Percentiles rank a stretch among this genome's conserved stretches.
Evolutionary conservation across 2,113 vertebrate species (phyloP).

Genomic region (Semnornis frantzii): DNA sequence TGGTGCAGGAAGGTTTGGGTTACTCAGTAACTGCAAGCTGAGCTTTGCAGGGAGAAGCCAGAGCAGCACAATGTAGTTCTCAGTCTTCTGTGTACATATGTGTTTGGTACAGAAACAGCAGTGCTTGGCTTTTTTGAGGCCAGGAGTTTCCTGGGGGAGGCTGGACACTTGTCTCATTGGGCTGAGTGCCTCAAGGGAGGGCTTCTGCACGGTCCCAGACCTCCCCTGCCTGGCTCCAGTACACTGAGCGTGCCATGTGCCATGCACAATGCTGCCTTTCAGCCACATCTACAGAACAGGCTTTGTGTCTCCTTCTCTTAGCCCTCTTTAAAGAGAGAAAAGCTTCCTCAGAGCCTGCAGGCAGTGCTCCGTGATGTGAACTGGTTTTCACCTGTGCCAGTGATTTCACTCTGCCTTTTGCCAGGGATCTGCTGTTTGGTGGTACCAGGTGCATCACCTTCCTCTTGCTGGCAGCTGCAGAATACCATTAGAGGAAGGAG

Average conservation of each 20-base stretch:
- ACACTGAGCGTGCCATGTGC: neutral
- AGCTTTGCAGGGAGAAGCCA: neutral
- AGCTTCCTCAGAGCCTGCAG: constrained; percentile 26
- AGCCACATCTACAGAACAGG: constrained; percentile 25
- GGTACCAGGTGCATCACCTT: neutral
- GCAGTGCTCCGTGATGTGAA: neutral
- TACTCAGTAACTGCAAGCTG: neutral
- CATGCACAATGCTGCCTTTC: constrained; percentile 46
- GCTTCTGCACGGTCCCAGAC: neutral
- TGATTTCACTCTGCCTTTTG: constrained; percentile 17
- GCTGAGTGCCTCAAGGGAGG: neutral
- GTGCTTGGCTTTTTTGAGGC: neutral
- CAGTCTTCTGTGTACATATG: rapidly evolving
- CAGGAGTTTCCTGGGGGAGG: neutral
- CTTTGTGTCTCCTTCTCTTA: constrained; percentile 43
- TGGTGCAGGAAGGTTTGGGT: rapidly evolving
- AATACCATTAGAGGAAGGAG: neutral
- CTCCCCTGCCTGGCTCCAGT: rapidly evolving
- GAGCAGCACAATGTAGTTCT: neutral
- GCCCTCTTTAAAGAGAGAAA: constrained; percentile 4
- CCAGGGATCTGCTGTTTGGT: neutral
- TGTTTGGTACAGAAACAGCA: neutral
- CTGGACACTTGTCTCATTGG: neutral
- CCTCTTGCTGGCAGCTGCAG: neutral
- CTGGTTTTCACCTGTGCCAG: constrained; percentile 35